Evolutionary conservation across 1,140 invertebrate genomes (phyloP).

Genomic region (Watersipora subatra): DNA sequence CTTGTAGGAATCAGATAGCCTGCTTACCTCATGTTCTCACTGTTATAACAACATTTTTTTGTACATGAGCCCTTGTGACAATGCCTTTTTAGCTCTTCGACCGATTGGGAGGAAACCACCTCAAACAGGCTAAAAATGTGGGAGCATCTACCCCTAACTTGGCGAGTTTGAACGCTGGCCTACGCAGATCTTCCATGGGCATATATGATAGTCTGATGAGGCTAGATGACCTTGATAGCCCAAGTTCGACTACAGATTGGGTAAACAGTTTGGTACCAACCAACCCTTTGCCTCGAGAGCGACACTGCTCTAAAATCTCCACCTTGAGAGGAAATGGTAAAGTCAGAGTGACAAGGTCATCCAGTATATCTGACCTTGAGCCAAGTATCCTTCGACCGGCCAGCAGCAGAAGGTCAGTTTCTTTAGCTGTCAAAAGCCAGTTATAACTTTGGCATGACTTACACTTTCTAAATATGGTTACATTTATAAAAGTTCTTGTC

Average conservation of each 20-base stretch:
- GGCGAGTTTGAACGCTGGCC: not conserved
- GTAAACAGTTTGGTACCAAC: not conserved
- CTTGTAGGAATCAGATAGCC: no score
- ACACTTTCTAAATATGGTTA: no score
- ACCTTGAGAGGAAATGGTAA: not conserved
- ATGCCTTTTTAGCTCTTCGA: no score
- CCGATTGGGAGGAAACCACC: no score
- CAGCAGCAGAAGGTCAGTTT: not conserved
- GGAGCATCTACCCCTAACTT: not conserved
- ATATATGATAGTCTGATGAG: slow-evolving; percentile 1
- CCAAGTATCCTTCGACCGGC: not conserved
- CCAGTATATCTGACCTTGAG: not conserved
- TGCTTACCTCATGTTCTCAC: no score
- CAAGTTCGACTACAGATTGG: not conserved
- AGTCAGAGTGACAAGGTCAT: not conserved
- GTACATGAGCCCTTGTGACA: no score
- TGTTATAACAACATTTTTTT: no score
- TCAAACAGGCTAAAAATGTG: not conserved
- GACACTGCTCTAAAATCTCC: not conserved
- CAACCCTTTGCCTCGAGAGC: not conserved
- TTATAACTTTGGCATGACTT: no score
- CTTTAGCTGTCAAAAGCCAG: no score
- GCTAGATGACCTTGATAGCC: not conserved
- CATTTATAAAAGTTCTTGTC: no score
- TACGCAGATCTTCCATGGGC: not conserved